Conservation (phyloP, 1,140 invertebrate species). For the Nomia melanderi region DNA sequence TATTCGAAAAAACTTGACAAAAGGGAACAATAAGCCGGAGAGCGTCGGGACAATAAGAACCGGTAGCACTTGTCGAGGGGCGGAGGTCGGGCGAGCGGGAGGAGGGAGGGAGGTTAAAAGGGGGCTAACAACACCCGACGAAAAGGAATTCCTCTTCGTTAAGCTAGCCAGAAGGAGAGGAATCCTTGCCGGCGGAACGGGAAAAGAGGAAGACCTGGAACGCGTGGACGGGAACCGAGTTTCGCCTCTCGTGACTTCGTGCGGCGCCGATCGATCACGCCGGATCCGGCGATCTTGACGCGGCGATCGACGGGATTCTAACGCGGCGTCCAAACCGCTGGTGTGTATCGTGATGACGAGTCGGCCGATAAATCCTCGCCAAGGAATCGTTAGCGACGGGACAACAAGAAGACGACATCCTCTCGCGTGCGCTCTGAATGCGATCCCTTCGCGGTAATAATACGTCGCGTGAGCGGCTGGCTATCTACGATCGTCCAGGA, state of each 20-base stretch:
- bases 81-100: background rate
- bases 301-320: slow-evolving; percentile 32
- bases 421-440: slow-evolving; percentile 50
- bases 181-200: background rate
- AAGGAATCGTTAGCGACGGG: slow-evolving; percentile 43
- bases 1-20: slow-evolving; percentile 53
- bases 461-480: slow-evolving; percentile 49
- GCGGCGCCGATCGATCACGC: slow-evolving; percentile 56
- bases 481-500: slow-evolving; percentile 45
- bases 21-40: slow-evolving; percentile 53
- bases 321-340: too few species aligned
- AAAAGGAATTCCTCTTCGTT: slow-evolving; percentile 57
- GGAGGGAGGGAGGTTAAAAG: background rate
- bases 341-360: slow-evolving; percentile 48
- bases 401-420: slow-evolving; percentile 44
- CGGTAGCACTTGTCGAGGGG: slow-evolving; percentile 48
- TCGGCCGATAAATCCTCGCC: slow-evolving; percentile 49
- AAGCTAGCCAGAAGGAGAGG: slow-evolving; percentile 34
- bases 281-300: too few species aligned
- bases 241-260: slow-evolving; percentile 28
- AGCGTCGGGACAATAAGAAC: slow-evolving; percentile 61
- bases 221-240: background rate
- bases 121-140: slow-evolving; percentile 3
- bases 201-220: background rate
- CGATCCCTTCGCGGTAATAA: slow-evolving; percentile 29